Evolutionary conservation across 2,797 vertebrate genomes (phyloP).

Genomic region (Nasua narica): DNA sequence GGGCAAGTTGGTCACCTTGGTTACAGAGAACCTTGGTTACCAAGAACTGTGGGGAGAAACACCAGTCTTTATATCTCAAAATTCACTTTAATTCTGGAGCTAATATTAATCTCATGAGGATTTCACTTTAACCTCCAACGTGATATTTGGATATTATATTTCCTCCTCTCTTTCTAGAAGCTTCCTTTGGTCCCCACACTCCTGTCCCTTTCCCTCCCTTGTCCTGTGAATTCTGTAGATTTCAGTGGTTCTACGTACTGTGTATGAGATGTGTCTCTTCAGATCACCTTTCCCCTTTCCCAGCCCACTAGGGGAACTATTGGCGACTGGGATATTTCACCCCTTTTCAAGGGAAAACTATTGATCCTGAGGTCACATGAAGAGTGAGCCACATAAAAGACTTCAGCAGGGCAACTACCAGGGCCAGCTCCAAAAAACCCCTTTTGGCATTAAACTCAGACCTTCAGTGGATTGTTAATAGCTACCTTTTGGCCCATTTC

Average conservation of each 20-base stretch:
- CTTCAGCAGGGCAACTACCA: neutral
- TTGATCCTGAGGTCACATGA: neutral
- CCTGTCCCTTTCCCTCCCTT: neutral
- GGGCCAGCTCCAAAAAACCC: neutral
- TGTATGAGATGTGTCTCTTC: neutral
- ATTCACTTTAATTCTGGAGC: neutral
- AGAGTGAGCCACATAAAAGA: neutral
- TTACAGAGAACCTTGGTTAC: neutral
- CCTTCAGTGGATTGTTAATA: neutral
- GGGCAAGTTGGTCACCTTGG: neutral
- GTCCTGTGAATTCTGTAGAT: neutral
- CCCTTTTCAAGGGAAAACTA: neutral
- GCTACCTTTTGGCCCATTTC: slow-evolving; percentile 16
- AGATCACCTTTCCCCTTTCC: neutral
- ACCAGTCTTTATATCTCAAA: neutral
- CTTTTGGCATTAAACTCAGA: neutral
- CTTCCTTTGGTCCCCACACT: neutral
- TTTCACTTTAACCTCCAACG: neutral
- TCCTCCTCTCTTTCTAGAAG: neutral
- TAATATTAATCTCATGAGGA: neutral
- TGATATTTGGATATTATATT: neutral
- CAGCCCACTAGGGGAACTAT: neutral
- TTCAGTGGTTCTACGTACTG: neutral
- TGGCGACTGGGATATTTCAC: neutral
- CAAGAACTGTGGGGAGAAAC: neutral